Evolutionary conservation across 2,888 invertebrate species (phyloP), one percentile per base, ranked within the genome.

Genomic region (Acrocyrtus sp.): DNA sequence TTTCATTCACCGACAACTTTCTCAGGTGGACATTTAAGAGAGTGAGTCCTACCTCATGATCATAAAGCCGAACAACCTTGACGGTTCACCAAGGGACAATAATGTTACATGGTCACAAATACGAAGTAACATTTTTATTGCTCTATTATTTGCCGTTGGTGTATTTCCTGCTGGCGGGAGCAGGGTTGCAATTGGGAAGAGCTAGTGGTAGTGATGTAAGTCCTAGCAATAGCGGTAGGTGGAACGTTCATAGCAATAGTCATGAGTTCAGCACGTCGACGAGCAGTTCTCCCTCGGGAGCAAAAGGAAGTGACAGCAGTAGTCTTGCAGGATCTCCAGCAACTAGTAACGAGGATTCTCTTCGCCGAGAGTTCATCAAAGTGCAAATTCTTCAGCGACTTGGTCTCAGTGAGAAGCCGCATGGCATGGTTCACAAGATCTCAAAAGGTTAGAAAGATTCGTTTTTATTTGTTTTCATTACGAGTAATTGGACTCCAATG

Each of bases 311-410:
- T 10, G 58, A 26, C n/a, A 48, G 60, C 17, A 29, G 50, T 24
- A 19, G 24, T 48, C 21, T 21, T 54, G 10, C 27, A 29, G 34
- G 54, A 29, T 34, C 34, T 12, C 34, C 50, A 50, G 8, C 12
- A 21, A 21, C 22, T 50, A 50, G 22, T 50, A 66, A 50, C 29
- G 79, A 77, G 61, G 80, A 78, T 24, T 43, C 57, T 10, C 72
- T 80, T n/a, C 77, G 80, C 21, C 70, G 76, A 53, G 78, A 80
- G 70, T 74, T 78, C 45, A 75, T 81, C 70, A 81, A 80, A 77
- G 79, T 72, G 47, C 79, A 81, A 75, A 81, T 81, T 50, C 76
- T 81, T 10, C 80, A 80, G 41, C 76, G 78, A 63, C 75, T 80
- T 41, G 80, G 80, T 53, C 76, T 80, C 43, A 72, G 45, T 50